Conservation (phyloP, 2,113 vertebrate species). For the Pithys albifrons region DNA sequence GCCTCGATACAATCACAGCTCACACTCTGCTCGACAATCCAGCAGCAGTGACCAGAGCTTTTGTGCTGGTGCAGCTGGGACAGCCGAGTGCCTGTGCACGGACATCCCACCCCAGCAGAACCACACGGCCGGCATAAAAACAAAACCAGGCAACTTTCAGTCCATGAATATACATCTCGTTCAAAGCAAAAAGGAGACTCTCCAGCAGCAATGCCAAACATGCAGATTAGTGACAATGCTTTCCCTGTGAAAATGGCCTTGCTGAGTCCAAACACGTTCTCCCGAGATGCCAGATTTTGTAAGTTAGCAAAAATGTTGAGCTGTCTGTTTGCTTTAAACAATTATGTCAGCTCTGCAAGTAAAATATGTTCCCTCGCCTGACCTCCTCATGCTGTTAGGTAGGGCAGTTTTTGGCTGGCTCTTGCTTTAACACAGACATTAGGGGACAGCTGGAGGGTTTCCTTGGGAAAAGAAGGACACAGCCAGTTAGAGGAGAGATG, state of each 20-base stretch:
- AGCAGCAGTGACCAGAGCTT: slow-evolving; percentile 23
- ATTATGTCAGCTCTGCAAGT: slow-evolving; percentile 45
- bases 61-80: slow-evolving; percentile 46
- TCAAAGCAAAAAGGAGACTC: slow-evolving; percentile 14
- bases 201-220: slow-evolving; percentile 43
- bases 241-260: slow-evolving; percentile 31
- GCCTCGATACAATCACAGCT: slow-evolving; percentile 14
- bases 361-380: slow-evolving; percentile 23
- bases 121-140: background rate
- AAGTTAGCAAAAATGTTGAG: slow-evolving; percentile 58
- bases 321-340: slow-evolving; percentile 56
- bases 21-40: background rate
- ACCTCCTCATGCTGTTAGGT: slow-evolving; percentile 4
- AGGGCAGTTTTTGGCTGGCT: background rate
- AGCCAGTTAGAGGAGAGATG: background rate
- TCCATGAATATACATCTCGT: slow-evolving; percentile 26
- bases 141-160: slow-evolving; percentile 31
- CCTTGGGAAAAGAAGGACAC: background rate
- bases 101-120: background rate
- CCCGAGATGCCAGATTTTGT: slow-evolving; percentile 28
- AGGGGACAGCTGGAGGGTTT: slow-evolving; percentile 18
- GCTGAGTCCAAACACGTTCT: slow-evolving; percentile 46
- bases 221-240: slow-evolving; percentile 26
- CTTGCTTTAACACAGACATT: background rate
- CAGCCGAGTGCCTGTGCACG: background rate